Conservation (phyloP, 2,797 vertebrate genomes). For the Holocentrus rufus region DNA sequence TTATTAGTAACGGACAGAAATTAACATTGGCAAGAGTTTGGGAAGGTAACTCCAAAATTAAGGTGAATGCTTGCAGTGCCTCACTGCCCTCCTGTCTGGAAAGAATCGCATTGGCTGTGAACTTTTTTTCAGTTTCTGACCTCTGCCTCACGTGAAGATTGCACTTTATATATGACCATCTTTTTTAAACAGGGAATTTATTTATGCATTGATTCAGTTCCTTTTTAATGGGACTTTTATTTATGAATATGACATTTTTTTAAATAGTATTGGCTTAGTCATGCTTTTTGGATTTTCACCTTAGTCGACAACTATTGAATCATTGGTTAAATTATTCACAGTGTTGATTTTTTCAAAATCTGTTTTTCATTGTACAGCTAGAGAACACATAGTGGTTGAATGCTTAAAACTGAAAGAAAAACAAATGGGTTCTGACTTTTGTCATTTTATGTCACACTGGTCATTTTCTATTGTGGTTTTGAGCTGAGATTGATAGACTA, state of each 20-base stretch:
- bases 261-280: constrained; percentile 61
- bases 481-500: constrained; percentile 48
- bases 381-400: constrained; percentile 38
- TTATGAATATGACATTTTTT: constrained; percentile 73
- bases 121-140: constrained; percentile 62
- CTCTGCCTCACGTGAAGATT: constrained; percentile 71
- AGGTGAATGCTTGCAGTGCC: constrained; percentile 36
- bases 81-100: constrained; percentile 42
- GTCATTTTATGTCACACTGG: constrained; percentile 51
- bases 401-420: constrained; percentile 61
- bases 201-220: constrained; percentile 72
- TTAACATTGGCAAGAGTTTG: constrained; percentile 15
- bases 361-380: constrained; percentile 64
- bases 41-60: constrained; percentile 32
- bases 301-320: constrained; percentile 38
- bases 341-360: constrained; percentile 57
- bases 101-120: constrained; percentile 50
- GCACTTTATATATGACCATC: constrained; percentile 80
- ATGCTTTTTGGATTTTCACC: constrained; percentile 54
- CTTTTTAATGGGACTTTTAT: constrained; percentile 77
- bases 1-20: constrained; percentile 35
- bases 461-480: constrained; percentile 56
- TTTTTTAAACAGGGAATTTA: constrained; percentile 73
- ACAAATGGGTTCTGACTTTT: constrained; percentile 65
- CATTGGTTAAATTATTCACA: constrained; percentile 56